Percentiles rank a stretch among this genome's conserved stretches.
phyloP scores from a whole-genome alignment of 2,113 vertebrate species.

The Psittacara wagleri region DNA sequence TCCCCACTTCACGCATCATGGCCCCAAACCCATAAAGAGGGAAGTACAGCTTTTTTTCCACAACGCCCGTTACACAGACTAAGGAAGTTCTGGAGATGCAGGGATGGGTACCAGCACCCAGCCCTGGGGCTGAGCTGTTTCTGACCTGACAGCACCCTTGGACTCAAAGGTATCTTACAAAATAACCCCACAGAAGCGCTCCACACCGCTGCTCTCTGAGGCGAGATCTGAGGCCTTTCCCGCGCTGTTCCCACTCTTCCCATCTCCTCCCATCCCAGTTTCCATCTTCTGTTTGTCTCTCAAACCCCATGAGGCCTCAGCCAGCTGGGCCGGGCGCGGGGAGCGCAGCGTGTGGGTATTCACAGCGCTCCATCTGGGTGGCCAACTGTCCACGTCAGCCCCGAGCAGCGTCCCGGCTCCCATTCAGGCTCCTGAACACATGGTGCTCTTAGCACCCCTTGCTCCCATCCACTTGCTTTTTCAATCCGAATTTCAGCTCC shows the following conservation, averaged over 20 bases:
- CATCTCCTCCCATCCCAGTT: not conserved
- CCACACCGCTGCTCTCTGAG: fast-evolving
- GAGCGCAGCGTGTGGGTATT: not conserved
- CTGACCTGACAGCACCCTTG: not conserved
- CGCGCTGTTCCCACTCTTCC: not conserved
- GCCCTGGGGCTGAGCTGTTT: not conserved
- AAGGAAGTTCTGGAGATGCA: not conserved
- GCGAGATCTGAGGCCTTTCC: not conserved
- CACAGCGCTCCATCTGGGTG: not conserved
- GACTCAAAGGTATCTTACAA: not conserved
- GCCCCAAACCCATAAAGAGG: not conserved
- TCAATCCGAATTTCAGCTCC: not conserved
- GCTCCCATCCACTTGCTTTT: not conserved
- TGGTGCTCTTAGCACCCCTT: constrained; percentile 10
- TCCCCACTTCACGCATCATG: not conserved
- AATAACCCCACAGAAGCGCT: not conserved
- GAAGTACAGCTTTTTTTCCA: not conserved
- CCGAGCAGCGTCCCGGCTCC: not conserved
- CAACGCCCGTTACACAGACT: not conserved
- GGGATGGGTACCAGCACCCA: fast-evolving
- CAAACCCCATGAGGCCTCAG: fast-evolving
- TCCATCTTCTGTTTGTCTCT: not conserved
- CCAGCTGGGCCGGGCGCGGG: not conserved
- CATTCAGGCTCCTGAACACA: constrained; percentile 16
- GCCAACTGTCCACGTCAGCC: constrained; percentile 3